Evolutionary conservation across 2,888 invertebrate species (phyloP), one percentile per base, ranked within the genome.

Genomic region (Amphimallon solstitiale): DNA sequence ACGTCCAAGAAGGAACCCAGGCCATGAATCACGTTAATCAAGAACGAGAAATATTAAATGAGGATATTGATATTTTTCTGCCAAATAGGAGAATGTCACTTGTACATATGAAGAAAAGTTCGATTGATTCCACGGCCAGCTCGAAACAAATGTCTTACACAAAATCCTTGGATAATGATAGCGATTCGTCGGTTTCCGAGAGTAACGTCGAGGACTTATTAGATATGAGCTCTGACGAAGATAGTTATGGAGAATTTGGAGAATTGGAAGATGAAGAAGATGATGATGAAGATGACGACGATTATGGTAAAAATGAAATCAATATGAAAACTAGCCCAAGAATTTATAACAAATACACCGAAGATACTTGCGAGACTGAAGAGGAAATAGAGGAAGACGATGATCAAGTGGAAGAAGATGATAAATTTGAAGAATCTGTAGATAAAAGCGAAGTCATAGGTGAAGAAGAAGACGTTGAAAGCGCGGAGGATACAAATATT

Each of bases 141-240:
- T 80, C 80, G 5, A 81, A 80, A 63, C 81, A 81, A 67, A 74
- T 76, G 51, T 82, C 82, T 0, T 82, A 82, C 70, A 82, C 82
- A 1, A 82, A 81, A 75, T 81, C 81, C 0, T 63, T 82, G 35
- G 82, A 81, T 62, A 79, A 82, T 61, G 81, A 81, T 52, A 80
- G 81, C 66, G 82, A 82, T 63, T 82, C 82, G 5, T 82, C 82
- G 10, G 82, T 83, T 9, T 82, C 82, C 1, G 83, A 83, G 52
- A 82, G 81, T 65, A 83, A 82, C 66, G 77, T 82, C n/a, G 83
- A 82, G 60, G 82, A 83, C 61, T 65, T 82, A 19, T 63, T 80
- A 6, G 78, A 78, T 51, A 71, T 74, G 40, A 75, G 72, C 63
- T 75, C 77, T 12, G 80, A 80, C 4, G 80, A 80, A 46, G 77